Base-by-base conservation (phyloP, 2,113 vertebrate genomes). In the Nannobrachium achirus region DNA sequence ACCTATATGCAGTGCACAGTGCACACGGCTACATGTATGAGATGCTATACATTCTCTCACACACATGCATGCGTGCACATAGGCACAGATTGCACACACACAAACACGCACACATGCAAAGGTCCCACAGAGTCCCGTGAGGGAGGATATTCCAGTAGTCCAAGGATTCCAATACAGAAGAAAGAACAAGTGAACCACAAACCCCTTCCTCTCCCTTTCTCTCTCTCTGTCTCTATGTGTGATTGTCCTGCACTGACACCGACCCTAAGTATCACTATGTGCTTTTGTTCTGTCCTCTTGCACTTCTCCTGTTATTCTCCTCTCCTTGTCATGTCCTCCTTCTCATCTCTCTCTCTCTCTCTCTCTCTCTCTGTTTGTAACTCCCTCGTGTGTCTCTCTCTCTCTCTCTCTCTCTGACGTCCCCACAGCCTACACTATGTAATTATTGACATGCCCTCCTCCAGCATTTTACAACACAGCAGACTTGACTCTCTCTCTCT, bases 401-500 rank as follows among this genome's bases (percentile, higher is more conserved):
- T 38, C 15, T 5, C 53, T 56, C 53, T 11, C 44, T 9, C 41
- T 15, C 67, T 51, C 72, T 66, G 56, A 39, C 2, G 9, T 14
- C 14, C 4, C 14, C 44, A 2, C 44, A 11, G 9, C 44, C 55
- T 25, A 18, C 25, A 10, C 73, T 61, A 48, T 83, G 62, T 72
- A 83, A 85, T 88, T 84, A 88, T 63, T 16, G 10, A 73, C 78
- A 75, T 78, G 76, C 72, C 80, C 80, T 77, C 62, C 60, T 76
- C 77, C 78, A 57, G 65, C 11, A 50, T 50, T 65, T 53, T 18
- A 40, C 69, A 65, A 10, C 58, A 66, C 68, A 65, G 56, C 67
- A 59, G 39, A 75, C 56, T 72, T 75, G 55, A 63, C 69, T 66
- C 69, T 64, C 71, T 69, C 38, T 10, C 46, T 67, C 11, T 10